phyloP scores from a whole-genome alignment of 2,113 vertebrate species.

The Cyprinodon brontotheroides region DNA sequence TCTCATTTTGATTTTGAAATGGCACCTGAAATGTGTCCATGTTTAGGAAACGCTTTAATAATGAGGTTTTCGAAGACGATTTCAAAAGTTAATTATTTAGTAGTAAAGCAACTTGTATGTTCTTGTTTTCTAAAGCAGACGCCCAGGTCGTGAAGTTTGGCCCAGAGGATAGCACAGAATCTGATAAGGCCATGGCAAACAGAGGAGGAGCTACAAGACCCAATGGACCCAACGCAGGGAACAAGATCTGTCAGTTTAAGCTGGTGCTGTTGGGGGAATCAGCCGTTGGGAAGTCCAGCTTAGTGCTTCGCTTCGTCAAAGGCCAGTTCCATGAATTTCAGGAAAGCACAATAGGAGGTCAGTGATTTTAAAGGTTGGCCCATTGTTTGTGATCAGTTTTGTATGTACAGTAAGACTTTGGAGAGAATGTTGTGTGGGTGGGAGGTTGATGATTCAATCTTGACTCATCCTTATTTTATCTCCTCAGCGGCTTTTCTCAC shows the following conservation, averaged over 20 bases:
- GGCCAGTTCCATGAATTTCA: constrained; percentile 83
- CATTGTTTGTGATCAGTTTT: neutral
- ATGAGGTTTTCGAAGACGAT: neutral
- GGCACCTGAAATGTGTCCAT: no score
- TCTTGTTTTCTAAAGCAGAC: constrained; percentile 40
- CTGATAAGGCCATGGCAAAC: constrained; percentile 93
- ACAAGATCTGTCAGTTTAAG: constrained; percentile 79
- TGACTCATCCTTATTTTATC: constrained; percentile 32
- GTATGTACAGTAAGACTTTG: neutral
- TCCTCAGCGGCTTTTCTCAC: constrained; percentile 93
- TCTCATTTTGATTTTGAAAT: no score
- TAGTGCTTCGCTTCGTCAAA: constrained; percentile 81
- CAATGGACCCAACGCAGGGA: constrained; percentile 79
- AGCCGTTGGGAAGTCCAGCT: constrained; percentile 81
- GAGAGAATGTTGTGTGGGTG: constrained; percentile 2
- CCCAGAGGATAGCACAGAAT: constrained; percentile 80
- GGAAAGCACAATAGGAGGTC: constrained; percentile 82
- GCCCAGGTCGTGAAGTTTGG: constrained; percentile 59
- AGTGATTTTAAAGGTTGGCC: constrained; percentile 9
- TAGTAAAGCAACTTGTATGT: neutral
- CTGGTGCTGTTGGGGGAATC: constrained; percentile 80
- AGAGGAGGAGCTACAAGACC: constrained; percentile 90
- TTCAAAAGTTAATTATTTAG: neutral
- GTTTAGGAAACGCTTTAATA: neutral
- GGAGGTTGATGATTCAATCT: neutral